Conservation (phyloP, 1,140 invertebrate genomes). For the Nixonia krombeini region DNA sequence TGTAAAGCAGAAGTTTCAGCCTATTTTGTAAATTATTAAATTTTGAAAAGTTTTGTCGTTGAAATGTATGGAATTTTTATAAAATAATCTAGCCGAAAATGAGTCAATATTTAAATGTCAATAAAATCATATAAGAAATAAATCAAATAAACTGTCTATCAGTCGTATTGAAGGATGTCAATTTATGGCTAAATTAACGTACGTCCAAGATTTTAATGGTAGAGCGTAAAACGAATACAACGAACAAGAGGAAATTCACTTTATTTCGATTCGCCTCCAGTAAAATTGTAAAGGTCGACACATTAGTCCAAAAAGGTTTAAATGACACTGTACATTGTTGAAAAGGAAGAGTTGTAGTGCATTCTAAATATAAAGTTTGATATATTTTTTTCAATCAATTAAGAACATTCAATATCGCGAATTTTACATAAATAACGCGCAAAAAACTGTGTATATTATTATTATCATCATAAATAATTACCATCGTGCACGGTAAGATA, state of each 20-base stretch:
- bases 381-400: background rate
- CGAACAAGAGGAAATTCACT: slow-evolving; percentile 32
- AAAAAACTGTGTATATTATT: no score
- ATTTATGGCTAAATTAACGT: slow-evolving; percentile 46
- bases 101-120: no score
- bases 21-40: no score
- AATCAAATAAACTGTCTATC: slow-evolving; percentile 16
- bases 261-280: slow-evolving; percentile 35
- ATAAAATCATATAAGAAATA: background rate
- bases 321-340: slow-evolving; percentile 25
- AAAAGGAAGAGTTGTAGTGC: background rate
- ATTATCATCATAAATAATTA: no score
- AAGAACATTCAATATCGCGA: no score
- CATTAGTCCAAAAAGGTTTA: slow-evolving; percentile 35
- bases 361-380: slow-evolving; percentile 14
- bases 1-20: no score
- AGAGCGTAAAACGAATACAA: slow-evolving; percentile 34
- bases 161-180: slow-evolving; percentile 40
- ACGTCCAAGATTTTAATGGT: slow-evolving; percentile 42
- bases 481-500: no score
- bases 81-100: no score
- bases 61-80: no score
- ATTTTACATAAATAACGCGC: no score
- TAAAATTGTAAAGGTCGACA: slow-evolving; percentile 19
- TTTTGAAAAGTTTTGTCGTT: no score